Evolutionary conservation across 2,888 invertebrate species (phyloP).

Genomic region (Drosophila colorata): DNA sequence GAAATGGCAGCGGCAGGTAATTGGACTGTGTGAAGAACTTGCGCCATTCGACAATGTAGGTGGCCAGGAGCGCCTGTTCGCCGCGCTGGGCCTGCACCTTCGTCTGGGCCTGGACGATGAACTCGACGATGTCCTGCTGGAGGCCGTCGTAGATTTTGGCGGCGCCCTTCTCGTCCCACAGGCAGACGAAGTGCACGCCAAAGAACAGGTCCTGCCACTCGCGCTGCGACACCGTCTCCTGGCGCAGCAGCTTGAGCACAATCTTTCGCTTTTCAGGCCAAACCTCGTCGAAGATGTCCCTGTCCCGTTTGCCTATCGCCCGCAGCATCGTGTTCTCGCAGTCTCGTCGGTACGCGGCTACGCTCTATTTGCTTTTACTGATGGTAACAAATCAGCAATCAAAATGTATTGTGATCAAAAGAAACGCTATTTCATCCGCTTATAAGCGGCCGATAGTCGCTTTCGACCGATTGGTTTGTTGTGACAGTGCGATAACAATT

Average conservation of each 20-base stretch:
- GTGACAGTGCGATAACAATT: slow-evolving; percentile 48
- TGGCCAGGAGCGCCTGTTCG: slow-evolving; percentile 97
- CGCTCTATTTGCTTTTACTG: slow-evolving; percentile 36
- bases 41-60: slow-evolving; percentile 99
- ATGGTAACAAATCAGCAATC: slow-evolving; percentile 30
- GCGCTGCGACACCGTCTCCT: slow-evolving; percentile 95
- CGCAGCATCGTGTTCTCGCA: slow-evolving; percentile 52
- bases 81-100: slow-evolving; percentile 96
- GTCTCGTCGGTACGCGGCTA: slow-evolving; percentile 41
- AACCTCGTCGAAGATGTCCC: slow-evolving; percentile 93
- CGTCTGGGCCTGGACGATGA: slow-evolving; percentile 96
- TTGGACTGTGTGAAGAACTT: slow-evolving; percentile 99
- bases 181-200: slow-evolving; percentile 96
- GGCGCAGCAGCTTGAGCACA: slow-evolving; percentile 96
- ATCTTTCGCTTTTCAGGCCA: slow-evolving; percentile 98
- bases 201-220: slow-evolving; percentile 99
- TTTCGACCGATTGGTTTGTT: slow-evolving; percentile 41
- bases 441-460: slow-evolving; percentile 53
- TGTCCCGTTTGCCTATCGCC: slow-evolving; percentile 77
- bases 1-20: slow-evolving; percentile 98
- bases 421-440: slow-evolving; percentile 57
- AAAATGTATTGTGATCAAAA: slow-evolving; percentile 49
- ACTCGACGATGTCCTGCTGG: slow-evolving; percentile 96
- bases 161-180: slow-evolving; percentile 99
- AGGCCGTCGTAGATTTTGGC: slow-evolving; percentile 94